phyloP scores from a whole-genome alignment of 2,113 vertebrate species.

The Scomber japonicus region DNA sequence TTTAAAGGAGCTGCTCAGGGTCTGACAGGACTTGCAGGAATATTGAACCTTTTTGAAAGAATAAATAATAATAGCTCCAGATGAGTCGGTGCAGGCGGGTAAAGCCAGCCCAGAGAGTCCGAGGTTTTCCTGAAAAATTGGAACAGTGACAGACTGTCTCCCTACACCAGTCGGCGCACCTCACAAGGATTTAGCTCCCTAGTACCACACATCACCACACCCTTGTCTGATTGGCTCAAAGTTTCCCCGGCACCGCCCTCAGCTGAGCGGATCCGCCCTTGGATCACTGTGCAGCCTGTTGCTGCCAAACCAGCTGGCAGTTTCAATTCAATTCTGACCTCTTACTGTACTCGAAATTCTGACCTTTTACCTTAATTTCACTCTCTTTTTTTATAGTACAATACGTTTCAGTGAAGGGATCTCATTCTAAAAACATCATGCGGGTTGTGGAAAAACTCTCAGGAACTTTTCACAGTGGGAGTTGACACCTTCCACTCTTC shows the following conservation, averaged over 20 bases:
- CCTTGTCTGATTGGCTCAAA: constrained; percentile 82
- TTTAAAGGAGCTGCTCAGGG: background rate
- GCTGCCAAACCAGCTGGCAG: constrained; percentile 67
- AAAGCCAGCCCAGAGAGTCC: background rate
- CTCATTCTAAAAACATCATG: constrained; percentile 12
- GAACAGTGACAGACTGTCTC: constrained; percentile 40
- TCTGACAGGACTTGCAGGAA: background rate
- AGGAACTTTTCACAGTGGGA: constrained; percentile 8
- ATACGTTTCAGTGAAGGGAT: background rate
- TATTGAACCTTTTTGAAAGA: background rate
- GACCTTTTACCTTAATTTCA: constrained; percentile 38
- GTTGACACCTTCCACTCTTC: constrained; percentile 18
- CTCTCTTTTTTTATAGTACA: background rate
- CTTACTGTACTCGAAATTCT: background rate
- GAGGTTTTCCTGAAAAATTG: constrained; percentile 3
- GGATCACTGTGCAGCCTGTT: constrained; percentile 58
- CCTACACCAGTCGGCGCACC: constrained; percentile 81
- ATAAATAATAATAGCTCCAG: background rate
- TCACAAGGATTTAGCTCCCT: constrained; percentile 53
- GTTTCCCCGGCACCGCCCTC: constrained; percentile 76
- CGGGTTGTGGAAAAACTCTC: constrained; percentile 26
- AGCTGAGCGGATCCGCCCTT: constrained; percentile 48
- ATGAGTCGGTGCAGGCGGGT: background rate
- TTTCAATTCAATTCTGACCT: constrained; percentile 12
- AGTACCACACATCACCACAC: constrained; percentile 60